Percentiles rank a stretch among this genome's conserved stretches.
Conservation (phyloP, 2,113 vertebrate species). For the Callionymus lyra region DNA sequence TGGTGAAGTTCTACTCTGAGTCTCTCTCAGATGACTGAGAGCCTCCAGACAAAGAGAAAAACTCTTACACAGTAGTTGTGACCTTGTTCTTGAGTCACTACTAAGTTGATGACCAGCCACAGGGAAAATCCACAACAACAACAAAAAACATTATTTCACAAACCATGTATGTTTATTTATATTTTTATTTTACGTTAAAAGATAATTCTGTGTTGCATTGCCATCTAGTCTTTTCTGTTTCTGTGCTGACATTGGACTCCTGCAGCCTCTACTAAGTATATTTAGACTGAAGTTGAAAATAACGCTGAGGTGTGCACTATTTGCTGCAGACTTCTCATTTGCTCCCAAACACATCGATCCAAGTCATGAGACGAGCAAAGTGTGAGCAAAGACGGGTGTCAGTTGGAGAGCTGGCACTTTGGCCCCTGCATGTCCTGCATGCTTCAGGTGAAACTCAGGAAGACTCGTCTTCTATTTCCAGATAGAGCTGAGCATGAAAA, state of each 20-base stretch:
- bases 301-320: constrained; percentile 1
- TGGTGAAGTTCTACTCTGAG: no score
- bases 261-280: constrained; percentile 21
- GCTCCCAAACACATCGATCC: no score
- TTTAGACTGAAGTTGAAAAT: constrained; percentile 36
- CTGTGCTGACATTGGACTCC: constrained; percentile 25
- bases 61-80: no score
- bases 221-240: not conserved
- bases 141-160: no score
- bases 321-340: no score
- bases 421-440: constrained; percentile 29
- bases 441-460: constrained; percentile 47
- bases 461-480: constrained; percentile 82
- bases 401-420: constrained; percentile 35
- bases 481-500: constrained; percentile 75
- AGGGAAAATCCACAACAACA: no score
- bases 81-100: no score
- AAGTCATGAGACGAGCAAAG: no score
- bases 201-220: not conserved
- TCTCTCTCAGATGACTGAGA: no score
- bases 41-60: no score
- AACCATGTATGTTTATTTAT: no score
- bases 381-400: constrained; percentile 1
- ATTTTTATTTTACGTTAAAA: not conserved
- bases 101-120: no score